Evolutionary conservation across 2,888 invertebrate species (phyloP).

Genomic region (Magallana nippona): DNA sequence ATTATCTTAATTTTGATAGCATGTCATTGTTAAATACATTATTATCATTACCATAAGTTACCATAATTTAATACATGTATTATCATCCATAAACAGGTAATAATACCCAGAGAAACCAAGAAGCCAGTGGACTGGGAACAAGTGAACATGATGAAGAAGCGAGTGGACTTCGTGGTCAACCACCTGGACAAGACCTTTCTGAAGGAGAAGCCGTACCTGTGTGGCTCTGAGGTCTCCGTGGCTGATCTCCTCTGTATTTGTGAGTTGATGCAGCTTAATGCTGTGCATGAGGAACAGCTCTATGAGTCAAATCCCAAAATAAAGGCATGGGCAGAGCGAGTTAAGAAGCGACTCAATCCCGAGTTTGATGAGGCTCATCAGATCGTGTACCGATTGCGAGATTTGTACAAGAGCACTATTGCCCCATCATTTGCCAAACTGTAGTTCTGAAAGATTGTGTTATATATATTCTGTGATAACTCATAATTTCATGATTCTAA

Average conservation of each 20-base stretch:
- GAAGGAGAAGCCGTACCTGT: constrained; percentile 62
- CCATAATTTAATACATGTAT: too few relatives aligned
- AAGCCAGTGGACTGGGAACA: constrained; percentile 67
- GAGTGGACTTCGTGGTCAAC: constrained; percentile 56
- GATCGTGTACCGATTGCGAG: constrained; percentile 45
- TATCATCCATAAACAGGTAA: background rate
- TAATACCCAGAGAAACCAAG: constrained; percentile 55
- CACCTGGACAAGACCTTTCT: constrained; percentile 71
- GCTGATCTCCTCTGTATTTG: constrained; percentile 75
- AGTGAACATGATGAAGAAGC: constrained; percentile 60
- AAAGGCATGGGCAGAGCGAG: constrained; percentile 70
- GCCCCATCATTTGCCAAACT: constrained; percentile 9
- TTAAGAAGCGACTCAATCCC: constrained; percentile 62
- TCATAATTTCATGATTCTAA: background rate
- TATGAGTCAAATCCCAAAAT: constrained; percentile 65
- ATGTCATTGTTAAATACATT: too few relatives aligned
- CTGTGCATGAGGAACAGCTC: constrained; percentile 66
- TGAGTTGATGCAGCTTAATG: constrained; percentile 74
- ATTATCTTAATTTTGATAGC: too few relatives aligned
- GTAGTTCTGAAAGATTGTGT: background rate
- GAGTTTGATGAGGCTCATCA: constrained; percentile 65
- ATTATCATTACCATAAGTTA: too few relatives aligned
- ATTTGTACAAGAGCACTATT: constrained; percentile 31
- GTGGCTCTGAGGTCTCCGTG: constrained; percentile 69
- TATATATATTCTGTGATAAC: too few relatives aligned